Conservation (phyloP, 2,113 vertebrate genomes). For the Syrrhaptes paradoxus region DNA sequence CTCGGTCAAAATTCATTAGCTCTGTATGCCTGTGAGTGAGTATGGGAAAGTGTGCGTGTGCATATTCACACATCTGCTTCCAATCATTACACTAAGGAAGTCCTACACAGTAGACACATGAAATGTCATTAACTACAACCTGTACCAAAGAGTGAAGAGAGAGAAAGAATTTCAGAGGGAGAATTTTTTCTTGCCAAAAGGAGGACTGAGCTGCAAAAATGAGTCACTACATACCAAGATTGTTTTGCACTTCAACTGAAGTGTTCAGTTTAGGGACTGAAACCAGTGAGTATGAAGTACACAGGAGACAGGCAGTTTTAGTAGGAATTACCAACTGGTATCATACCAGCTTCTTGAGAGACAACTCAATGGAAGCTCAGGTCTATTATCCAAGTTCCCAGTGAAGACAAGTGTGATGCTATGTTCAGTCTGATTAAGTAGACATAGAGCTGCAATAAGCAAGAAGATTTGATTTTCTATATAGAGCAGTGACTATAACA, state of each 20-base stretch:
- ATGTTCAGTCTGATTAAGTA: neutral
- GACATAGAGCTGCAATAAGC: neutral
- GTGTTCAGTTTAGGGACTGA: neutral
- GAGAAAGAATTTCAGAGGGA: neutral
- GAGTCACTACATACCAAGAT: neutral
- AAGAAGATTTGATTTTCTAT: neutral
- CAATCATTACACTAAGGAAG: neutral
- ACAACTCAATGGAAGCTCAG: neutral
- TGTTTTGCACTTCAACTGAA: neutral
- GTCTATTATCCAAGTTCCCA: neutral
- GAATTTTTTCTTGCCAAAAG: neutral
- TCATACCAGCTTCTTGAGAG: neutral
- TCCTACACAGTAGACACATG: slow-evolving; percentile 45
- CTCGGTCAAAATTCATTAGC: slow-evolving; percentile 62
- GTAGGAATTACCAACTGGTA: neutral
- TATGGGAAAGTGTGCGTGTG: neutral
- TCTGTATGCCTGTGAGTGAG: neutral
- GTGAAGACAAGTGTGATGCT: neutral
- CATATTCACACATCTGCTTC: slow-evolving; percentile 56
- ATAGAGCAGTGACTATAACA: neutral
- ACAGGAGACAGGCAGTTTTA: neutral
- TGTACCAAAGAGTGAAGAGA: slow-evolving; percentile 33
- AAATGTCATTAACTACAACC: slow-evolving; percentile 39
- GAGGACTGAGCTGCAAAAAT: neutral
- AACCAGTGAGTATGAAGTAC: neutral